These are phyloP conservation scores for Plecturocebus donacophilus DNA, from an alignment of 2,113 vertebrate genomes.

Conservation along the genomic window DNA sequence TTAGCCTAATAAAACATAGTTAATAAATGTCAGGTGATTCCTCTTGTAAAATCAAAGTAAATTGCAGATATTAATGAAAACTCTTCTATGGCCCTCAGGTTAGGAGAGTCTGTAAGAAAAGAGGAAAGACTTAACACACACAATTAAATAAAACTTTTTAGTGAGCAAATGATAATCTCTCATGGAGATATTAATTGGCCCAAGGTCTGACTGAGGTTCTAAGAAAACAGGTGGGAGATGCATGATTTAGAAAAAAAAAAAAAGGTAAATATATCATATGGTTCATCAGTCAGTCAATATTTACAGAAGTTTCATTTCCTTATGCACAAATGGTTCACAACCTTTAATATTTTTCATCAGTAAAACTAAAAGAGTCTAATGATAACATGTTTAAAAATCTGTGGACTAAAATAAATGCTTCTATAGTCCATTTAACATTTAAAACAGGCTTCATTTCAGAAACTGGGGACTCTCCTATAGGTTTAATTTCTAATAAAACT, in stretches of 20 bases:
- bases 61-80: constrained; percentile 39
- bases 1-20: constrained; percentile 1
- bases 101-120: neutral
- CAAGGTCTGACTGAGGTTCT: neutral
- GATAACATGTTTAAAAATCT: neutral
- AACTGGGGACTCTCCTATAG: neutral
- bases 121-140: constrained; percentile 21
- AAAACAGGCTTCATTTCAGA: neutral
- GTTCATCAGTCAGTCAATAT: neutral
- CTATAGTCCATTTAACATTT: neutral
- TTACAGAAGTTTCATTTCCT: neutral
- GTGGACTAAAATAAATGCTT: neutral
- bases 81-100: neutral
- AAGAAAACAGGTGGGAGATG: neutral
- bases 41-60: constrained; percentile 34
- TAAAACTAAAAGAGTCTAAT: neutral
- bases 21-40: constrained; percentile 8
- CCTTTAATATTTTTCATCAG: neutral
- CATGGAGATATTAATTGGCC: constrained; percentile 1
- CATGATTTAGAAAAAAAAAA: neutral
- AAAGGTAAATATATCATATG: neutral
- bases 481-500: neutral
- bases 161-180: constrained; percentile 27
- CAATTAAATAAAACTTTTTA: neutral
- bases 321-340: neutral